Base-by-base conservation (phyloP, 2,888 invertebrate genomes). In the Lasioglossum villosulum region DNA sequence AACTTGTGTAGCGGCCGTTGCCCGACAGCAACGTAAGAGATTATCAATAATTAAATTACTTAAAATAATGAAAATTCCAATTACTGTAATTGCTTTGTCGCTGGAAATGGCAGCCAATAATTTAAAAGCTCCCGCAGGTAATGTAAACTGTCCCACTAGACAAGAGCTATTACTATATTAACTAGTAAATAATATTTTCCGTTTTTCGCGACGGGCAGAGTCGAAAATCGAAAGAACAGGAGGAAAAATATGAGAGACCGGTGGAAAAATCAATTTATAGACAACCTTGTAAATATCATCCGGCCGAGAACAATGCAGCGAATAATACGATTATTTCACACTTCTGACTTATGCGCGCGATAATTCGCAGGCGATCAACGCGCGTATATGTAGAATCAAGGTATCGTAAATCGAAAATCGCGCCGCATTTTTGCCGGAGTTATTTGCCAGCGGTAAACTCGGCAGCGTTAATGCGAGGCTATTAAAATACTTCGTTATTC, bases 401-500 rank as follows among this genome's bases (percentile, higher is more conserved):
- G 23, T 37, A 66, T 66, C 66, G 66, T 66, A 34, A 66, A 66
- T 66, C 66, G 34, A 34, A 48, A 66, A n/a, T 23, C 34, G n/a
- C 27, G 75, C 42, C 45, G 23, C 66, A 76, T 45, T 76, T 66
- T 76, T 59, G 16, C 45, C 42, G 27, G 52, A 71, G 27, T 71
- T 71, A 39, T 71, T 56, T 30, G 27, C 52, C 27, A 23, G 23
- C 52, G 39, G 52, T 19, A 52, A 56, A 19, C 16, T 4, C 30
- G 37, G 19, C 39, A 16, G 78, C 56, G 70, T 78, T 71, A 78
- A 78, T 71, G 56, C 37, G 45, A 68, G 27, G 74, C 59, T 80
- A 80, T 76, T 80, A 76, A 76, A 76, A 34, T 45, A 52, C 76
- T 59, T 70, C 56, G 30, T 79, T 79, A 39, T 70, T 52, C 73